phyloP scores from a whole-genome alignment of 2,797 vertebrate genomes.

The Nasua narica region DNA sequence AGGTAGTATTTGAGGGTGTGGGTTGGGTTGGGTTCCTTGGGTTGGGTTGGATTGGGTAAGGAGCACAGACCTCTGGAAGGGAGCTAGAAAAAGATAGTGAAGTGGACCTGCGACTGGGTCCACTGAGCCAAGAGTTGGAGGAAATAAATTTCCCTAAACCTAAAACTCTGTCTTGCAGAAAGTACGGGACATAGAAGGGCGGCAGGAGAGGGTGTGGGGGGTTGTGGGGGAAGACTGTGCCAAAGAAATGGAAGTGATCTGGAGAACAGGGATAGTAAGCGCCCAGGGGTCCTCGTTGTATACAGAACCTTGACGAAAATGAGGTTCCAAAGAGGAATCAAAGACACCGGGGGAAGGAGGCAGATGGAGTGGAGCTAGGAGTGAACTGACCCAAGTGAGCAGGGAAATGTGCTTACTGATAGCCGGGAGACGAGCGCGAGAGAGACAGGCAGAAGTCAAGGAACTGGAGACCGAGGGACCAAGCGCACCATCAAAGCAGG shows the following conservation, averaged over 20 bases:
- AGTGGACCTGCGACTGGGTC: neutral
- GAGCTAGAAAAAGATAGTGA: neutral
- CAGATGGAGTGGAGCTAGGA: neutral
- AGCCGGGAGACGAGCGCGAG: neutral
- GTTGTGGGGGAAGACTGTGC: neutral
- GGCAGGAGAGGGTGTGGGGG: neutral
- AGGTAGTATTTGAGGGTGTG: neutral
- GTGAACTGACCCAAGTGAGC: neutral
- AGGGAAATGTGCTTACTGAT: neutral
- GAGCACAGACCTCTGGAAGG: neutral
- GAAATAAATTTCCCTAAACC: neutral
- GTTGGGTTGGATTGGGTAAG: neutral
- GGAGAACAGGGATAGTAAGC: fast-evolving
- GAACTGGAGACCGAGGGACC: neutral
- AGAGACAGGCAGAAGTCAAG: neutral
- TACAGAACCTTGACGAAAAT: neutral
- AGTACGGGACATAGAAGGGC: neutral
- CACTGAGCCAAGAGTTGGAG: neutral
- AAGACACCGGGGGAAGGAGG: neutral
- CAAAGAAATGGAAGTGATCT: neutral
- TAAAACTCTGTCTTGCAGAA: constrained; percentile 13
- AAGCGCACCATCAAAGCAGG: constrained; percentile 25
- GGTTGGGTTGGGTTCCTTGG: neutral
- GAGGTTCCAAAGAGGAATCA: neutral
- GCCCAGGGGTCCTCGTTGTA: neutral